These are phyloP conservation scores for Drosophila robusta DNA, from an alignment of 2,888 invertebrate species.

Conservation along the genomic window DNA sequence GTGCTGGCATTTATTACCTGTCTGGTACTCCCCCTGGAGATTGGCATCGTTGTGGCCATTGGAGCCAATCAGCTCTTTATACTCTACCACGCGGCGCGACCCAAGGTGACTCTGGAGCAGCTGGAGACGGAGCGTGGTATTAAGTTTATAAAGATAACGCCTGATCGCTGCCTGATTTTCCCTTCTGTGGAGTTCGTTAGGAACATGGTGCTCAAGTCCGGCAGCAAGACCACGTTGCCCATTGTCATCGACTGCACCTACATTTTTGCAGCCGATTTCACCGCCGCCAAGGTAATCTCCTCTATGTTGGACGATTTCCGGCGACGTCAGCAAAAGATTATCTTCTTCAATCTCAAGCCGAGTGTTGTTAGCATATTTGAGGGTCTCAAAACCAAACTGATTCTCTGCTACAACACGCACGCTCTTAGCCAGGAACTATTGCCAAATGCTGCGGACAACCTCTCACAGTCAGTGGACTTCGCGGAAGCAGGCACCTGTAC, in stretches of 20 bases:
- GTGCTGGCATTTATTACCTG: conserved; percentile 94
- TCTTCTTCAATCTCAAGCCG: conserved; percentile 93
- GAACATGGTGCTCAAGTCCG: conserved; percentile 92
- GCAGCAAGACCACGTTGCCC: conserved; percentile 87
- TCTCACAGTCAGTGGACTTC: conserved; percentile 60
- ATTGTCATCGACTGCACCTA: conserved; percentile 95
- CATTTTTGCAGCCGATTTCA: conserved; percentile 94
- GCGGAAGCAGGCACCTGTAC: conserved; percentile 38
- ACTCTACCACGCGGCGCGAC: conserved; percentile 94
- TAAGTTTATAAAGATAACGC: conserved; percentile 93
- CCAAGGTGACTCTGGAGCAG: conserved; percentile 93
- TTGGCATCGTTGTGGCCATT: conserved; percentile 94
- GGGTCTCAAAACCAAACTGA: conserved; percentile 85
- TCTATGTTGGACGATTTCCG: conserved; percentile 91
- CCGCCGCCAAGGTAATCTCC: conserved; percentile 92
- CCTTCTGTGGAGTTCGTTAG: conserved; percentile 96
- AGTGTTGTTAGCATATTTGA: conserved; percentile 93
- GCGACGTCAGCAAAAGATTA: conserved; percentile 90
- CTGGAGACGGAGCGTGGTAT: conserved; percentile 89
- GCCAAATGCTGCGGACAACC: conserved; percentile 27
- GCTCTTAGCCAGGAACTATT: conserved; percentile 65
- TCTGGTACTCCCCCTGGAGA: conserved; percentile 92
- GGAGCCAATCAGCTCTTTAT: conserved; percentile 93
- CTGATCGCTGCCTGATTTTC: conserved; percentile 95
- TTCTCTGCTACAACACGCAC: conserved; percentile 79